Evolutionary conservation across 2,797 vertebrate genomes (phyloP).

Genomic region (Pseudomugil tenellus): DNA sequence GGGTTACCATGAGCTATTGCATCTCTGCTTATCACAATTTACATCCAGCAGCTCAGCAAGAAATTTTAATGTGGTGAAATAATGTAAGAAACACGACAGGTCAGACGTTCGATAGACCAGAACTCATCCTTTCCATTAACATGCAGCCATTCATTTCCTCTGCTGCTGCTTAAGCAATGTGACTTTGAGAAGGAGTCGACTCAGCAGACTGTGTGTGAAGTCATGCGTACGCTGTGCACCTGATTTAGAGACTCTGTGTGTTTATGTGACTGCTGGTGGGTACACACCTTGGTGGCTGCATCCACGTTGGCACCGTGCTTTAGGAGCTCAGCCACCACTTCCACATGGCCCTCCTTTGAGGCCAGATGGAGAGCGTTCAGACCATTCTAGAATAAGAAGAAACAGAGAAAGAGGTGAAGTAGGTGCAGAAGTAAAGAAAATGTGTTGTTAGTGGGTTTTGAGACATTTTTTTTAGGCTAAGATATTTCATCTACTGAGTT

Average conservation of each 20-base stretch:
- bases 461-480: not conserved
- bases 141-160: conserved; percentile 41
- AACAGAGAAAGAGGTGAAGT: not conserved
- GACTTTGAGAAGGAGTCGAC: conserved; percentile 63
- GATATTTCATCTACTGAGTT: no score
- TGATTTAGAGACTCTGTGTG: conserved; percentile 3
- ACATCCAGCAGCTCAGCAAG: not conserved
- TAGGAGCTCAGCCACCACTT: conserved; percentile 95
- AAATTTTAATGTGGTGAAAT: conserved; percentile 8
- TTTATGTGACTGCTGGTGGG: conserved; percentile 10
- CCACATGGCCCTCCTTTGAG: conserved; percentile 97
- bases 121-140: conserved; percentile 2
- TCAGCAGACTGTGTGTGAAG: conserved; percentile 37
- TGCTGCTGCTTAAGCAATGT: conserved; percentile 45
- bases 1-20: not conserved
- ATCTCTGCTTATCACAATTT: conserved; percentile 8
- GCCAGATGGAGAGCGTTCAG: conserved; percentile 97
- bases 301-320: conserved; percentile 95
- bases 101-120: conserved; percentile 20
- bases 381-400: conserved; percentile 87
- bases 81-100: not conserved
- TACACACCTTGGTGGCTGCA: conserved; percentile 94
- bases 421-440: conserved; percentile 7
- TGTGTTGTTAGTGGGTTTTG: not conserved
- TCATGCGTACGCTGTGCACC: not conserved